Evolutionary conservation across 2,113 vertebrate species (phyloP).

Genomic region (Hucho hucho): DNA sequence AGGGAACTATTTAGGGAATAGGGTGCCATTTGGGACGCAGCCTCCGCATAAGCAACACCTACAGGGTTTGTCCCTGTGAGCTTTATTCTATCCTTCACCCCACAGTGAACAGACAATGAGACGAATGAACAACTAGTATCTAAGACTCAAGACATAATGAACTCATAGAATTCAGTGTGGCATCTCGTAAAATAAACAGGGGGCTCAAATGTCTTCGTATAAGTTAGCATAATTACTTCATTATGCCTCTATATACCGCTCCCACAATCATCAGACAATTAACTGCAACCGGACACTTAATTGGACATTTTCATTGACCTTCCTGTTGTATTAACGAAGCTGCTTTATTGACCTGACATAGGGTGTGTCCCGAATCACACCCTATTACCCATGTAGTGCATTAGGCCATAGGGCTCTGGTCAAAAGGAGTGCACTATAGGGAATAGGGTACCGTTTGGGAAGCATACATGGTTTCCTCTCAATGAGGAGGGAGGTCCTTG

Average conservation of each 20-base stretch:
- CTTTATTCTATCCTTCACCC: conserved; percentile 26
- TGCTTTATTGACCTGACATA: conserved; percentile 13
- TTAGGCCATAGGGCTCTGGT: no score
- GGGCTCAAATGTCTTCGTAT: conserved; percentile 70
- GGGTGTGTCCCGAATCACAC: no score
- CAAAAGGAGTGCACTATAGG: no score
- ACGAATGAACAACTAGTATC: no score
- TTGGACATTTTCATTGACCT: conserved; percentile 51
- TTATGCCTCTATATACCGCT: conserved; percentile 65
- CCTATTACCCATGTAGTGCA: no score
- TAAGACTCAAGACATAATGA: conserved; percentile 45
- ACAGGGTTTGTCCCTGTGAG: no score
- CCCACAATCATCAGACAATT: conserved; percentile 65
- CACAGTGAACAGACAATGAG: no score
- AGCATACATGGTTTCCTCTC: no score
- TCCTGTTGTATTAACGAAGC: conserved; percentile 62
- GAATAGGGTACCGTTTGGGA: no score
- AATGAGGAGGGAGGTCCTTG: neutral
- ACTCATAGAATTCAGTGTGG: conserved; percentile 66
- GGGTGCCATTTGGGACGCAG: no score
- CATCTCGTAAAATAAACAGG: conserved; percentile 69
- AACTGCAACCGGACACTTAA: conserved; percentile 61
- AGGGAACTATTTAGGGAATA: no score
- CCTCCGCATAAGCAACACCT: no score
- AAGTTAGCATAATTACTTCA: conserved; percentile 74